These are phyloP conservation scores for Astyanax mexicanus DNA, from an alignment of 2,797 vertebrate genomes.

Conservation along the genomic window DNA sequence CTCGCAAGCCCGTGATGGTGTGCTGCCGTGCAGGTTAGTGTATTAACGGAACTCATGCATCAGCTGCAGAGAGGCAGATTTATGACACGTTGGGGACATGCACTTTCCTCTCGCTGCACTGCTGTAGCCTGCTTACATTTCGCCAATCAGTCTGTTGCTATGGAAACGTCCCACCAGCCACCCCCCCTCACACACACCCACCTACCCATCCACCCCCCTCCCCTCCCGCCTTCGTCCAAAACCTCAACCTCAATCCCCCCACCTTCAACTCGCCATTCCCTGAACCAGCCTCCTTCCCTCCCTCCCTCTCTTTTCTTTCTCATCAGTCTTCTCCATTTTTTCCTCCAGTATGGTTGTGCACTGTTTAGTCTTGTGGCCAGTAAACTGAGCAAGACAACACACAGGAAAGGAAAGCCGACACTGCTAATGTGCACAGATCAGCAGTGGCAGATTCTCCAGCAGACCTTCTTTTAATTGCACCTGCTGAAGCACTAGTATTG, in stretches of 20 bases:
- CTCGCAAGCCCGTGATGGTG: conserved; percentile 61
- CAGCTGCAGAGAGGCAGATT: conserved; percentile 95
- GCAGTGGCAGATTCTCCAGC: conserved; percentile 53
- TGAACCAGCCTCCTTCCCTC: conserved; percentile 41
- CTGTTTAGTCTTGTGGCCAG: conserved; percentile 86
- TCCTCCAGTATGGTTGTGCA: conserved; percentile 69
- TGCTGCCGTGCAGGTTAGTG: conserved; percentile 82
- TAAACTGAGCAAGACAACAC: conserved; percentile 80
- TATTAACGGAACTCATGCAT: conserved; percentile 96
- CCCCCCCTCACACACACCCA: conserved; percentile 55
- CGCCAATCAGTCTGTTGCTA: conserved; percentile 99
- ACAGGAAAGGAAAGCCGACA: conserved; percentile 45
- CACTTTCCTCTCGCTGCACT: conserved; percentile 92
- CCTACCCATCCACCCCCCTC: conserved; percentile 10
- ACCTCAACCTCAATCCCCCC: conserved; percentile 56
- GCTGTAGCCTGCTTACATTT: conserved; percentile 96
- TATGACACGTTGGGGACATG: conserved; percentile 96
- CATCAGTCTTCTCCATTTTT: conserved; percentile 26
- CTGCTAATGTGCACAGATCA: conserved; percentile 62
- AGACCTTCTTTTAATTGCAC: conserved; percentile 6
- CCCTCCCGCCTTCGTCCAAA: conserved; percentile 52
- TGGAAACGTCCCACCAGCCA: conserved; percentile 88
- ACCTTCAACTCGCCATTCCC: conserved; percentile 58
- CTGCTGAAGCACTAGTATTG: conserved; percentile 41
- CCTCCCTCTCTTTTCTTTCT: conserved; percentile 36